Conservation (phyloP, 2,888 invertebrate genomes). For the Taphrorychus bicolor region DNA sequence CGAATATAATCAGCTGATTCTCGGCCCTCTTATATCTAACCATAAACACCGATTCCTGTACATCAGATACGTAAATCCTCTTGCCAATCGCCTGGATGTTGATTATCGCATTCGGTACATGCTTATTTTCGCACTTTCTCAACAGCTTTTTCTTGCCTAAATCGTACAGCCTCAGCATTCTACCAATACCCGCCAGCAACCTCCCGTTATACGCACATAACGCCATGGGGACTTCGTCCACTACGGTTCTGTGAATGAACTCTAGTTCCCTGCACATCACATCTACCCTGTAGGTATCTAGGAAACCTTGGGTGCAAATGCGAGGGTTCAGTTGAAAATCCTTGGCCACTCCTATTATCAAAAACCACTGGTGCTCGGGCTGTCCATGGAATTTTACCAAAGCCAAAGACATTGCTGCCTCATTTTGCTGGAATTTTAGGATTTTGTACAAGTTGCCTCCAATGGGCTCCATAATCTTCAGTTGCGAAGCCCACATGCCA, state of each 20-base stretch:
- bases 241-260: constrained; percentile 89
- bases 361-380: constrained; percentile 61
- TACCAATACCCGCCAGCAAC: constrained; percentile 90
- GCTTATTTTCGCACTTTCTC: constrained; percentile 98
- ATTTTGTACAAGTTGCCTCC: constrained; percentile 63
- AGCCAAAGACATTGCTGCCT: constrained; percentile 90
- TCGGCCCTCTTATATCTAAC: constrained; percentile 93
- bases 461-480: constrained; percentile 87
- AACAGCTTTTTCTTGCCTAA: constrained; percentile 95
- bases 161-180: constrained; percentile 92
- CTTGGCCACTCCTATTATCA: constrained; percentile 91
- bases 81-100: constrained; percentile 94
- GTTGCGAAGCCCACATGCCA: constrained; percentile 95
- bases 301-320: constrained; percentile 79
- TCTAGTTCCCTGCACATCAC: constrained; percentile 85
- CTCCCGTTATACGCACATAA: constrained; percentile 91
- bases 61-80: constrained; percentile 93
- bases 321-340: constrained; percentile 90
- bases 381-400: constrained; percentile 63
- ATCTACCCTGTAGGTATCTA: constrained; percentile 83
- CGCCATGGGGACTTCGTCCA: constrained; percentile 84
- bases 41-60: constrained; percentile 96
- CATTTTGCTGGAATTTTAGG: constrained; percentile 91
- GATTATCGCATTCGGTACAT: constrained; percentile 94
- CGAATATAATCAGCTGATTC: constrained; percentile 97